Conservation (phyloP, 2,797 vertebrate genomes). For the Notolabrus celidotus region DNA sequence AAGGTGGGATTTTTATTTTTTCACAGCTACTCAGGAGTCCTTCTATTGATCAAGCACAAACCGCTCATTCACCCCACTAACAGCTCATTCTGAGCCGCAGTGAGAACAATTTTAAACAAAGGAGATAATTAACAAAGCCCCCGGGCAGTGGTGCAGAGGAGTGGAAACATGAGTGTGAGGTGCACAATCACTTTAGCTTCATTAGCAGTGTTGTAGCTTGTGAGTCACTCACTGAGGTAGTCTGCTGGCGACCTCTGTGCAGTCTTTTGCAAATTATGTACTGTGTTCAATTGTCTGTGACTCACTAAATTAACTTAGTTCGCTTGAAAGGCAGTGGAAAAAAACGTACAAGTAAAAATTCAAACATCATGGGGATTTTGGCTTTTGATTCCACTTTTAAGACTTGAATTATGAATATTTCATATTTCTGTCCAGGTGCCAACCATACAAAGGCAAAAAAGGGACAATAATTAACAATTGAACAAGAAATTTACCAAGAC, state of each 20-base stretch:
- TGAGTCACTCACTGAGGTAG: slow-evolving; percentile 34
- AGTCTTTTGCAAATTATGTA: background rate
- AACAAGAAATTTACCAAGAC: no score
- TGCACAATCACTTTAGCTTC: slow-evolving; percentile 60
- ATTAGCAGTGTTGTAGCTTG: slow-evolving; percentile 45
- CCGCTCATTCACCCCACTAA: slow-evolving; percentile 41
- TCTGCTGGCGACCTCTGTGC: slow-evolving; percentile 42
- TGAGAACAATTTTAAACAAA: slow-evolving; percentile 65
- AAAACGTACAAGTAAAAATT: background rate
- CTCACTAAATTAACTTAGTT: slow-evolving; percentile 11
- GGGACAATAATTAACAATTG: no score
- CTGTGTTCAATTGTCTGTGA: background rate
- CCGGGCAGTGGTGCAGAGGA: slow-evolving; percentile 54
- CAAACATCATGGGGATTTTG: no score
- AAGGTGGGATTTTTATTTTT: background rate
- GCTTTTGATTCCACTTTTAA: no score
- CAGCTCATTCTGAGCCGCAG: slow-evolving; percentile 39
- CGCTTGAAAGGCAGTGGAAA: slow-evolving; percentile 1
- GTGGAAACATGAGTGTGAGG: slow-evolving; percentile 55
- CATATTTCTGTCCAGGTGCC: no score
- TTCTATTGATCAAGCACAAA: slow-evolving; percentile 62
- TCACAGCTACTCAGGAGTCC: slow-evolving; percentile 18
- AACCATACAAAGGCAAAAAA: no score
- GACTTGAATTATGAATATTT: no score
- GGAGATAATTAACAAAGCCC: slow-evolving; percentile 61